A percentile compares a stretch with the other conserved stretches of the same genome.
These are phyloP conservation scores for Conopomorpha cramerella DNA, from an alignment of 1,140 invertebrate genomes.

Conservation along the genomic window DNA sequence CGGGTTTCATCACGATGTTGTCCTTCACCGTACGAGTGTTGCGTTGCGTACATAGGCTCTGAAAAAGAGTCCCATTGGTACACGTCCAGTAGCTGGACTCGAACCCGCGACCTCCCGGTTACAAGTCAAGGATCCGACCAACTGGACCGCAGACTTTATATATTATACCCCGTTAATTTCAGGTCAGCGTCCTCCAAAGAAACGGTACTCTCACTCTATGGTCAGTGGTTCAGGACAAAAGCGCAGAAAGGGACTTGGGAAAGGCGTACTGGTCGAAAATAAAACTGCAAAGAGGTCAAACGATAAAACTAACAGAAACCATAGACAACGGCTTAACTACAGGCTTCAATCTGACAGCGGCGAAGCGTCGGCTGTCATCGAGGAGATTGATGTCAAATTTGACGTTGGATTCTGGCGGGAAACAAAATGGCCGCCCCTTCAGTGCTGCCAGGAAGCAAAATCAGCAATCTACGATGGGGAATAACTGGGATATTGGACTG, in stretches of 20 bases:
- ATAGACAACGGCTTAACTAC: conserved; percentile 12
- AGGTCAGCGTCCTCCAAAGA: conserved; percentile 37
- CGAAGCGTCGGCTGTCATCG: conserved; percentile 24
- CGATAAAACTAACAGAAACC: conserved; percentile 20
- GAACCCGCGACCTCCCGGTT: no score
- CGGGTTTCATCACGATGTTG: no score
- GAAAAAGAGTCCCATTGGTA: no score
- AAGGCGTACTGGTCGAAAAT: conserved; percentile 45
- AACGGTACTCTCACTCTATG: conserved; percentile 39
- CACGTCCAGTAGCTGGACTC: no score
- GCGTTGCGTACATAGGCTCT: no score
- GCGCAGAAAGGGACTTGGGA: conserved; percentile 20
- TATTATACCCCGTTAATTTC: no score
- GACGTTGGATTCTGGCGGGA: no score
- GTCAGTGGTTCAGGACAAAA: conserved; percentile 39
- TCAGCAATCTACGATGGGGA: neutral
- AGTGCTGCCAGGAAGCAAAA: conserved; percentile 22
- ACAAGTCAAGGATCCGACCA: no score
- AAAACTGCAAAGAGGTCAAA: conserved; percentile 32
- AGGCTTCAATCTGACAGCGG: conserved; percentile 30
- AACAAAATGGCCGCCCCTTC: conserved; percentile 16
- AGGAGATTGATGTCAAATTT: conserved; percentile 17
- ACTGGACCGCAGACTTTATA: no score
- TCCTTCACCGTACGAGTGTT: no score
- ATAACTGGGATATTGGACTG: conserved; percentile 21